phyloP scores from a whole-genome alignment of 2,113 vertebrate species.

The Muntiacus muntjak region DNA sequence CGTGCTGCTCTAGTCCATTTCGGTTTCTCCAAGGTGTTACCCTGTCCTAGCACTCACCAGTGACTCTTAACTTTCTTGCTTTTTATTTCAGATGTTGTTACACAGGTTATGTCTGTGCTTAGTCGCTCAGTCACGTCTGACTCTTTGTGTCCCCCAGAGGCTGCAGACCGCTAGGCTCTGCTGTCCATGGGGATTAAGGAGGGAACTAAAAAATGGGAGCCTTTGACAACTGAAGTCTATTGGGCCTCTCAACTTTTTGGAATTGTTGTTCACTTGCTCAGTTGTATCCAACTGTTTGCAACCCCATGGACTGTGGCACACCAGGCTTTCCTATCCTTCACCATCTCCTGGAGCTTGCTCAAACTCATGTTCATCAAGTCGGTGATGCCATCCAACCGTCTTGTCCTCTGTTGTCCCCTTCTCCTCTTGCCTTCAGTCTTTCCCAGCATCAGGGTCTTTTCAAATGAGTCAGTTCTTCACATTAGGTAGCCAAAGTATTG shows the following conservation, averaged over 20 bases:
- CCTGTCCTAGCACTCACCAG: neutral
- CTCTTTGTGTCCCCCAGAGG: neutral
- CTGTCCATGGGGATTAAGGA: neutral
- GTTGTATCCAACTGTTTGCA: neutral
- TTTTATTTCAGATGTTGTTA: neutral
- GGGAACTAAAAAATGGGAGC: neutral
- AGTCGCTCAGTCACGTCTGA: neutral
- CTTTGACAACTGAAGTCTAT: neutral
- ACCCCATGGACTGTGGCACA: neutral
- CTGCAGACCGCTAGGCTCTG: neutral
- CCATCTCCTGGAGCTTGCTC: neutral
- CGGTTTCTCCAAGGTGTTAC: neutral
- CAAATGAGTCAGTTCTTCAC: neutral
- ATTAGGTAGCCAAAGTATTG: neutral
- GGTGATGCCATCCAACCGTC: neutral
- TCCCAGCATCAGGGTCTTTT: neutral
- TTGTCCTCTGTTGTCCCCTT: neutral
- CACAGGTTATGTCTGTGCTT: neutral
- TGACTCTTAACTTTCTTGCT: neutral
- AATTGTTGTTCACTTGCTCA: neutral
- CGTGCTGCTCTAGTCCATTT: neutral
- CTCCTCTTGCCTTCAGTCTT: neutral
- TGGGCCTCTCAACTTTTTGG: neutral
- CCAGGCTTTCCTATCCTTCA: neutral
- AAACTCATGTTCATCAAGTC: neutral